These are phyloP conservation scores for Anguilla marmorata DNA, from an alignment of 2,797 vertebrate species.

Conservation along the genomic window DNA sequence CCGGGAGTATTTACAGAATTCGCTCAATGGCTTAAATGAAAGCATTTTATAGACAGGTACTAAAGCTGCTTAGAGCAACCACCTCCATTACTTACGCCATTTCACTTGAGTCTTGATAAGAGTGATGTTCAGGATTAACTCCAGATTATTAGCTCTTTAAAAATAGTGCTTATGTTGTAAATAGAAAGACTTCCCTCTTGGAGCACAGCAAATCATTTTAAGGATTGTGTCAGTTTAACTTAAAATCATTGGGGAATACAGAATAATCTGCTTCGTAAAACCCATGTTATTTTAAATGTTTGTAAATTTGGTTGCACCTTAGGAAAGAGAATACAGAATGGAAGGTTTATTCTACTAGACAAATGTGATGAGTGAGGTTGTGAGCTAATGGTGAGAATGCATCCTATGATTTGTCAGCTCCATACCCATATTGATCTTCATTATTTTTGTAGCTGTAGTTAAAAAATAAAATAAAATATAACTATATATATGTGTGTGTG, in stretches of 20 bases:
- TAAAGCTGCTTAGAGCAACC: slow-evolving; percentile 11
- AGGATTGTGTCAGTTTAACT: neutral
- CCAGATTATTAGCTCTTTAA: slow-evolving; percentile 20
- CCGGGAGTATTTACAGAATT: slow-evolving; percentile 13
- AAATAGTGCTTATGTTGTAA: neutral
- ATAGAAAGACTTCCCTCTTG: neutral
- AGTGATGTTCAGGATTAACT: slow-evolving; percentile 4
- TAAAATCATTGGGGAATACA: neutral
- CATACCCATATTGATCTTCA: too few species aligned
- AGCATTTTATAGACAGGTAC: slow-evolving; percentile 14
- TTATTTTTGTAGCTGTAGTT: too few species aligned
- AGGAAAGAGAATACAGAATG: neutral
- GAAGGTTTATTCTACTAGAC: too few species aligned
- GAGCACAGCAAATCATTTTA: neutral
- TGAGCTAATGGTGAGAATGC: neutral
- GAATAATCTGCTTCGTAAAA: neutral
- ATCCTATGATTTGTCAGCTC: neutral
- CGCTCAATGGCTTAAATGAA: slow-evolving; percentile 15
- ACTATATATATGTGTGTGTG: too few species aligned
- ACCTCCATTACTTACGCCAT: neutral
- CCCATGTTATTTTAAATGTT: neutral
- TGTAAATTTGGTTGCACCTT: neutral
- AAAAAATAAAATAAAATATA: neutral
- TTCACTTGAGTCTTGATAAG: neutral
- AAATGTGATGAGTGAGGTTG: neutral